phyloP scores from a whole-genome alignment of 2,113 vertebrate species.

The Erythrocercus mccallii region DNA sequence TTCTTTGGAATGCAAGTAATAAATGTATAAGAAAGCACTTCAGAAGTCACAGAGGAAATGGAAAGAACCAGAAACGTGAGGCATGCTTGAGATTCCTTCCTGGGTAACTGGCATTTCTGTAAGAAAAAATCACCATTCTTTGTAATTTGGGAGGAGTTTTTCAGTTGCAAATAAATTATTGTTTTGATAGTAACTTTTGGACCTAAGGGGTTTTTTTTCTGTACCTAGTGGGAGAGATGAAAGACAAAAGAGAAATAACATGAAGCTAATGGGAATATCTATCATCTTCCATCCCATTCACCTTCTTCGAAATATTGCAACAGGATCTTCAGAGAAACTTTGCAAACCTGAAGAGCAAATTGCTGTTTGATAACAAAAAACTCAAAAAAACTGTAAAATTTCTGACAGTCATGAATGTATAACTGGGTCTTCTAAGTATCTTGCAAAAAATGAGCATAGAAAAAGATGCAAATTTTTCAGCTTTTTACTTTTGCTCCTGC shows the following conservation, averaged over 20 bases:
- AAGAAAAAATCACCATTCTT: not conserved
- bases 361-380: not conserved
- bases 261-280: not conserved
- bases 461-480: not conserved
- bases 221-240: not conserved
- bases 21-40: not conserved
- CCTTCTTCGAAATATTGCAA: not conserved
- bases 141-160: not conserved
- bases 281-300: not conserved
- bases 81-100: not conserved
- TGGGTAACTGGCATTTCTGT: not conserved
- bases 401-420: fast-evolving
- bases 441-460: not conserved
- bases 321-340: not conserved
- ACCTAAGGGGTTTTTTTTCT: not conserved
- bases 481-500: not conserved
- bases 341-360: not conserved
- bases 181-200: not conserved
- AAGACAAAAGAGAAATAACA: not conserved
- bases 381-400: not conserved
- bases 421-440: not conserved
- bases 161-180: not conserved
- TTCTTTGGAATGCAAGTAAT: not conserved
- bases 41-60: not conserved
- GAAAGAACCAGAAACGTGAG: not conserved